Evolutionary conservation across 2,888 invertebrate genomes (phyloP).

Genomic region (Cataglyphis albicans): DNA sequence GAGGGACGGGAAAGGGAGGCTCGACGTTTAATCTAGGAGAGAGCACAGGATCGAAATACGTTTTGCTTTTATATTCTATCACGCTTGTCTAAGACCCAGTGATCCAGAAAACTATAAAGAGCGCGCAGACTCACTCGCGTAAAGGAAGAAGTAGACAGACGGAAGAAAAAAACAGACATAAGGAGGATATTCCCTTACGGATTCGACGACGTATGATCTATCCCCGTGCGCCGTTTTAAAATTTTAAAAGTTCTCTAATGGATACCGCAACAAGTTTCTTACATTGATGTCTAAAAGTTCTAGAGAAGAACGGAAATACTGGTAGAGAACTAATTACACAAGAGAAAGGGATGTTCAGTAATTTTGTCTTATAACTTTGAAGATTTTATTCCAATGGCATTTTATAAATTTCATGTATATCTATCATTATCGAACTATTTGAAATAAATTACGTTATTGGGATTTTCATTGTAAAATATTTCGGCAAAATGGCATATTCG

Average conservation of each 20-base stretch:
- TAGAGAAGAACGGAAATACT: background rate
- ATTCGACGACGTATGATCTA: slow-evolving; percentile 47
- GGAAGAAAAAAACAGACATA: background rate
- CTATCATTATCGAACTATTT: slow-evolving; percentile 2
- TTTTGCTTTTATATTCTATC: slow-evolving; percentile 82
- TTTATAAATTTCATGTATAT: background rate
- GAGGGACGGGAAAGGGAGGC: slow-evolving; percentile 41
- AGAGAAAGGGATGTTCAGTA: background rate
- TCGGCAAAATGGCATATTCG: background rate
- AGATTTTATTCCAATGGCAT: background rate
- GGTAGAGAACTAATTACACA: background rate
- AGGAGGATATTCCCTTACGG: slow-evolving; percentile 30
- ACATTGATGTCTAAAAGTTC: background rate
- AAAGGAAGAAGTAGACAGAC: background rate
- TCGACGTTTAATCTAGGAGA: slow-evolving; percentile 83
- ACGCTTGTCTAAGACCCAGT: slow-evolving; percentile 72
- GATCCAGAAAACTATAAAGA: slow-evolving; percentile 71
- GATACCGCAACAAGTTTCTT: slow-evolving; percentile 16
- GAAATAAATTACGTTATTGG: background rate
- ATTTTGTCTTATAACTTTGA: background rate
- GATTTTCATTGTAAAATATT: slow-evolving; percentile 2
- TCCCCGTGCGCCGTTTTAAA: slow-evolving; percentile 36
- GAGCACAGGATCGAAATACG: slow-evolving; percentile 78
- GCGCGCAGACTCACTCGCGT: slow-evolving; percentile 36
- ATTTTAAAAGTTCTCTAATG: slow-evolving; percentile 15